phyloP scores from a whole-genome alignment of 2,888 invertebrate genomes.

The Ophion obscuratus region DNA sequence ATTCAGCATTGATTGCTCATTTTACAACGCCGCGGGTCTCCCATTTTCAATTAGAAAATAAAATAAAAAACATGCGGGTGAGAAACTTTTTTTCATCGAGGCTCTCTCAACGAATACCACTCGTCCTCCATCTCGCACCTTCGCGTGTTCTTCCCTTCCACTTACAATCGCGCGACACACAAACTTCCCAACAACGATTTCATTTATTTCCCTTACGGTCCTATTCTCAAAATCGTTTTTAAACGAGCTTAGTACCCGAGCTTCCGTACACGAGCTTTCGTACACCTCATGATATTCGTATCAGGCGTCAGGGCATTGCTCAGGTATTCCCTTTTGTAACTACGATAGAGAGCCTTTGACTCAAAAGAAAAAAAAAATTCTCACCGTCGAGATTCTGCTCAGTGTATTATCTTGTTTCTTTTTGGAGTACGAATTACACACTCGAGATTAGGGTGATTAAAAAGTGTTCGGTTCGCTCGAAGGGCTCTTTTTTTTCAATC shows the following conservation, averaged over 20 bases:
- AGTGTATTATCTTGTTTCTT: not conserved
- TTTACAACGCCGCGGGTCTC: constrained; percentile 7
- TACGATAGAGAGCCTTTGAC: constrained; percentile 21
- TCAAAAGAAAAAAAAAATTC: constrained; percentile 25
- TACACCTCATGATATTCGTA: constrained; percentile 33
- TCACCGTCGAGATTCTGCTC: not conserved
- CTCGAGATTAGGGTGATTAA: not conserved
- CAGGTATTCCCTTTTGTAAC: constrained; percentile 36
- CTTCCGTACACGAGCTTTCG: not conserved
- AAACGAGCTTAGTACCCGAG: constrained; percentile 15
- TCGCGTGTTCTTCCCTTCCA: constrained; percentile 32
- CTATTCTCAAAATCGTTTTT: constrained; percentile 34
- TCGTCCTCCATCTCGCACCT: constrained; percentile 46
- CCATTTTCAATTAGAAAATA: not conserved
- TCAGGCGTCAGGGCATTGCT: not conserved
- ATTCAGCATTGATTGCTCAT: constrained; percentile 31
- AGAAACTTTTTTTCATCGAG: constrained; percentile 36
- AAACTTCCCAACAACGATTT: constrained; percentile 13
- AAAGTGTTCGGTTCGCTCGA: not conserved
- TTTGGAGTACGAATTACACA: not conserved
- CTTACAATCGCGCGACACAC: not conserved
- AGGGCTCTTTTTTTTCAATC: not conserved
- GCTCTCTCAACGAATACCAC: constrained; percentile 38
- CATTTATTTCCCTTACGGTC: not conserved
- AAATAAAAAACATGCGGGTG: constrained; percentile 6